phyloP scores from a whole-genome alignment of 1,140 invertebrate genomes.

The Drosophila sechellia region DNA sequence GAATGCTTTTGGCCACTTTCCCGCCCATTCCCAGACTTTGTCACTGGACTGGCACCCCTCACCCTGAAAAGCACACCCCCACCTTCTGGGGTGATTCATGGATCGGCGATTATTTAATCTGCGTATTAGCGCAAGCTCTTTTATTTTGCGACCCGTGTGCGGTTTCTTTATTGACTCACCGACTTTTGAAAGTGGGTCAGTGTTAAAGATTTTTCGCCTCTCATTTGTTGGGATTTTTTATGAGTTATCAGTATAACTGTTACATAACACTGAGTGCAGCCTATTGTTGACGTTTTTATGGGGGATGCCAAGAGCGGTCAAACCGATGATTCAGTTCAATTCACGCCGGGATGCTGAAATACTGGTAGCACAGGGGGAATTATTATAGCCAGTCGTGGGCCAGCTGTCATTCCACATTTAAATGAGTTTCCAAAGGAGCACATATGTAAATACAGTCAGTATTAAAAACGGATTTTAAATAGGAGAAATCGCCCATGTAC shows the following conservation, averaged over 20 bases:
- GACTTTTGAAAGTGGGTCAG: slow-evolving; percentile 71
- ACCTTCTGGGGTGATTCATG: slow-evolving; percentile 52
- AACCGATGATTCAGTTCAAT: slow-evolving; percentile 28
- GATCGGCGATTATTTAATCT: slow-evolving; percentile 73
- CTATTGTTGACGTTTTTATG: slow-evolving; percentile 42
- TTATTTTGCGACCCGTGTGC: slow-evolving; percentile 38
- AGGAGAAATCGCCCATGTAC: no score
- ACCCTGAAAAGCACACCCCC: slow-evolving; percentile 22
- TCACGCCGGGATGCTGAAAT: slow-evolving; percentile 26
- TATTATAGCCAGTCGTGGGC: neutral
- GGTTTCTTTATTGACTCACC: slow-evolving; percentile 80
- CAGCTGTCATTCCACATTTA: neutral
- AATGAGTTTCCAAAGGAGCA: slow-evolving; percentile 7
- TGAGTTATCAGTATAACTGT: slow-evolving; percentile 75
- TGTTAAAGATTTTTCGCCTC: slow-evolving; percentile 74
- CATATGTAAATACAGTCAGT: neutral
- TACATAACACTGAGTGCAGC: slow-evolving; percentile 64
- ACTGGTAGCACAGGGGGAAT: neutral
- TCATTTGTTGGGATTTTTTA: slow-evolving; percentile 51
- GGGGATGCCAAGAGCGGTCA: neutral
- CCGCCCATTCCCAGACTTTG: slow-evolving; percentile 51
- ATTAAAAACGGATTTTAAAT: slow-evolving; percentile 4
- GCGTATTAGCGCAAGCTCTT: slow-evolving; percentile 72
- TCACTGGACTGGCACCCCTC: slow-evolving; percentile 31
- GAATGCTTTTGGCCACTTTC: slow-evolving; percentile 53